These are phyloP conservation scores for Apteryx mantelli DNA, from an alignment of 2,113 vertebrate genomes.

Conservation along the genomic window DNA sequence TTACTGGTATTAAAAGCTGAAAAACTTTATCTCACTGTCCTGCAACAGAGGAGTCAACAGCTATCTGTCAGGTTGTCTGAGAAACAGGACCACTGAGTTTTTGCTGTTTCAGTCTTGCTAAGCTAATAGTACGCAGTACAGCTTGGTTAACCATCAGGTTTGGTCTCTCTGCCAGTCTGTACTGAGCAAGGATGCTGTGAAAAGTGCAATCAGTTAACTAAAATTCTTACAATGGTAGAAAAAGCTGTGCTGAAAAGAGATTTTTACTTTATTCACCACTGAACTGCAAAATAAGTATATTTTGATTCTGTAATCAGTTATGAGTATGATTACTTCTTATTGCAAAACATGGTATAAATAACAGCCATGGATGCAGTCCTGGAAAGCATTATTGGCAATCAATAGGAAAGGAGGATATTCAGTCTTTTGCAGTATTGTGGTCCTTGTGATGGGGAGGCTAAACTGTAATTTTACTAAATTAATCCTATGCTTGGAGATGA, in stretches of 20 bases:
- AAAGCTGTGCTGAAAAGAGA: background rate
- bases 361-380: background rate
- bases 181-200: background rate
- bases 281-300: background rate
- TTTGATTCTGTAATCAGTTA: background rate
- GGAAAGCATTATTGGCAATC: background rate
- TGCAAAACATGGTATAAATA: background rate
- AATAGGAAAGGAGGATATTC: background rate
- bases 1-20: background rate
- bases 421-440: background rate
- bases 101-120: background rate
- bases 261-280: background rate
- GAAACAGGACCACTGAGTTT: background rate
- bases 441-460: background rate
- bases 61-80: background rate
- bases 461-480: constrained; percentile 17
- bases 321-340: background rate
- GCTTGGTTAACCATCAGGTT: background rate
- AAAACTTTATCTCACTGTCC: background rate
- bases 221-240: background rate
- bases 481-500: background rate
- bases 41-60: background rate
- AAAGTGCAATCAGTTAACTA: background rate
- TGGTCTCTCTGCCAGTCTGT: background rate
- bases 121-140: background rate